These are phyloP conservation scores for Acanthosepion esculentum DNA, from an alignment of 2,888 invertebrate species.

Conservation along the genomic window DNA sequence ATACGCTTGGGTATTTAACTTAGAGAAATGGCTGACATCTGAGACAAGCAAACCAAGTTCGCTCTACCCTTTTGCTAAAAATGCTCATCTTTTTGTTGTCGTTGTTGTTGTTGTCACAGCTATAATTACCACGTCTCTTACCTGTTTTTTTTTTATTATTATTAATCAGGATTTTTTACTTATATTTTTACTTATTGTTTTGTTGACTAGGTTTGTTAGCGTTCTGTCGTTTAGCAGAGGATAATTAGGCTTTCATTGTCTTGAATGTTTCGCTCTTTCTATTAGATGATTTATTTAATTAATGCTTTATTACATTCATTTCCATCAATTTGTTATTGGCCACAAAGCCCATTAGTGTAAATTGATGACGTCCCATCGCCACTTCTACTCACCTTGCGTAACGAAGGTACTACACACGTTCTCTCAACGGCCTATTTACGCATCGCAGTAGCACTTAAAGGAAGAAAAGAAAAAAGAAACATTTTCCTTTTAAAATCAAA, in stretches of 20 bases:
- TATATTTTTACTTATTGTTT: neutral
- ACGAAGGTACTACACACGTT: neutral
- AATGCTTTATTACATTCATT: neutral
- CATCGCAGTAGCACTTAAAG: neutral
- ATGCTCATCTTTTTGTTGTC: neutral
- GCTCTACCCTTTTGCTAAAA: neutral
- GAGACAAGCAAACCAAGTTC: neutral
- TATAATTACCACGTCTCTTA: neutral
- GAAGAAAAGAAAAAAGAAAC: neutral
- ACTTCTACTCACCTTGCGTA: neutral
- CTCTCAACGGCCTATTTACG: neutral
- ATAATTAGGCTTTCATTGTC: neutral
- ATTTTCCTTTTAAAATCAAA: no score
- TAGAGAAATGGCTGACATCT: neutral
- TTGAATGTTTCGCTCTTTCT: neutral
- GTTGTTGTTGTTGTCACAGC: neutral
- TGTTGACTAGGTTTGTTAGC: neutral
- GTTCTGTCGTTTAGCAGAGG: neutral
- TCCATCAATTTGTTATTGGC: neutral
- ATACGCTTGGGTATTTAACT: neutral
- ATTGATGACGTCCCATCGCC: neutral
- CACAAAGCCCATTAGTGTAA: neutral
- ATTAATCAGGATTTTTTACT: neutral
- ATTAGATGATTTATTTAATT: conserved; percentile 14
- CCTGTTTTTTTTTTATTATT: neutral